A percentile compares a stretch with the other conserved stretches of the same genome.
Conservation (phyloP, 2,113 vertebrate species). For the Nothobranchius furzeri region DNA sequence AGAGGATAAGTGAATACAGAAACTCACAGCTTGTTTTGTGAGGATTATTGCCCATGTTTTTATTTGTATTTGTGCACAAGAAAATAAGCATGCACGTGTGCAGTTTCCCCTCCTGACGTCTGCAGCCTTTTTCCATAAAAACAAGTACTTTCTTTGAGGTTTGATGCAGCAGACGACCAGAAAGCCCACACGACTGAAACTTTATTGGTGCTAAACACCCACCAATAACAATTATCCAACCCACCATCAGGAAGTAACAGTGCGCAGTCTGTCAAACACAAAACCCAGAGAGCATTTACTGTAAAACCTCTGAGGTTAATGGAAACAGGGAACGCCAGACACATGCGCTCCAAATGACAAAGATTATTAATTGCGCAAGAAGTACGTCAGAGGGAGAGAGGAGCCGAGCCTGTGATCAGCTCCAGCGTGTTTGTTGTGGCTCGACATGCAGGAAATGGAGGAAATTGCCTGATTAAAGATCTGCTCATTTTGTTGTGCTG, state of each 20-base stretch:
- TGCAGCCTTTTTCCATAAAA: slow-evolving; percentile 25
- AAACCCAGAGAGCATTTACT: slow-evolving; percentile 67
- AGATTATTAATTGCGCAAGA: slow-evolving; percentile 58
- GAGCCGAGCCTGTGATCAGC: slow-evolving; percentile 29
- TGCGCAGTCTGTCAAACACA: slow-evolving; percentile 54
- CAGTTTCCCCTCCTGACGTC: not conserved
- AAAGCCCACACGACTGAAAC: slow-evolving; percentile 59
- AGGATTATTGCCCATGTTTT: not conserved
- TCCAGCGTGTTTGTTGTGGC: slow-evolving; percentile 56
- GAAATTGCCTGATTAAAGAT: slow-evolving; percentile 26
- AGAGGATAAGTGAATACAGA: slow-evolving; percentile 3
- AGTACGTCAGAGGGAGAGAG: slow-evolving; percentile 53
- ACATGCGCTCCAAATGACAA: slow-evolving; percentile 67
- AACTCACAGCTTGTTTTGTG: slow-evolving; percentile 7
- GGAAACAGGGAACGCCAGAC: slow-evolving; percentile 36
- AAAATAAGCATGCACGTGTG: slow-evolving; percentile 11
- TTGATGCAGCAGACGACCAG: slow-evolving; percentile 52
- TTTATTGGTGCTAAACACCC: slow-evolving; percentile 71
- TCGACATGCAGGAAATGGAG: slow-evolving; percentile 37
- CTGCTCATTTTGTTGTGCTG: slow-evolving; percentile 8
- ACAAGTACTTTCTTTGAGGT: slow-evolving; percentile 31
- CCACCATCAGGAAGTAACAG: slow-evolving; percentile 66
- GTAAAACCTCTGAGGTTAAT: slow-evolving; percentile 49
- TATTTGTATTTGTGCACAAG: not conserved
- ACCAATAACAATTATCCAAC: slow-evolving; percentile 65